Conservation (phyloP, 2,888 invertebrate genomes). For the Cantharis rustica region DNA sequence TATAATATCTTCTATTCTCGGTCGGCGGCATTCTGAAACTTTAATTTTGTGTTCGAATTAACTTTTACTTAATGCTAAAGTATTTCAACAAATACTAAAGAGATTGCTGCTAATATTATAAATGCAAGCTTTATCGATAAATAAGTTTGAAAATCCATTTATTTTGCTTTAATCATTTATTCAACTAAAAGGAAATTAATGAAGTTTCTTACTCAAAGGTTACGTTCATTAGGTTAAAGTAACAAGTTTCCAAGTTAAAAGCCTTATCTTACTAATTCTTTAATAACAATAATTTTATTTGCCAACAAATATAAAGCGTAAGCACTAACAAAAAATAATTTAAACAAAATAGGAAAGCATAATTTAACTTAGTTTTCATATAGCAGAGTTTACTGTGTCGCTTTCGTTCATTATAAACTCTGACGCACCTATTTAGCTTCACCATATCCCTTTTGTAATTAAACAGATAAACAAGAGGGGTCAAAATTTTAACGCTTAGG, state of each 20-base stretch:
- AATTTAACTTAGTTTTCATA: conserved; percentile 20
- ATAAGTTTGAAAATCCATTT: conserved; percentile 26
- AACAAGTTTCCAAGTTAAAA: conserved; percentile 13
- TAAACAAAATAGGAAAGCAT: conserved; percentile 12
- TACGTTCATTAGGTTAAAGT: conserved; percentile 14
- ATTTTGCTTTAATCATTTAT: conserved; percentile 23
- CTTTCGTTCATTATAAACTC: conserved; percentile 24
- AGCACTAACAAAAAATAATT: neutral
- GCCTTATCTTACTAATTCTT: neutral
- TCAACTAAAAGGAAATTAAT: conserved; percentile 23
- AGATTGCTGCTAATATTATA: conserved; percentile 4
- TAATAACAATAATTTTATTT: neutral
- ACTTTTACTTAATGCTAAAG: neutral
- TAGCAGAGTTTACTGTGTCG: conserved; percentile 13
- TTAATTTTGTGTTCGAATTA: neutral
- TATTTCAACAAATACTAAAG: neutral
- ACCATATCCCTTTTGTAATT: conserved; percentile 30
- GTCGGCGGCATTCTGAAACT: no score
- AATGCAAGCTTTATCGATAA: conserved; percentile 19
- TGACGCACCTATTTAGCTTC: conserved; percentile 23
- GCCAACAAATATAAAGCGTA: neutral
- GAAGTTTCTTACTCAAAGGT: conserved; percentile 16
- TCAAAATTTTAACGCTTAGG: conserved; percentile 12
- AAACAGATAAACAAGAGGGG: conserved; percentile 37
- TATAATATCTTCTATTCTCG: no score